Evolutionary conservation across 2,113 vertebrate genomes (phyloP).

Genomic region (Microcebus jonahi): DNA sequence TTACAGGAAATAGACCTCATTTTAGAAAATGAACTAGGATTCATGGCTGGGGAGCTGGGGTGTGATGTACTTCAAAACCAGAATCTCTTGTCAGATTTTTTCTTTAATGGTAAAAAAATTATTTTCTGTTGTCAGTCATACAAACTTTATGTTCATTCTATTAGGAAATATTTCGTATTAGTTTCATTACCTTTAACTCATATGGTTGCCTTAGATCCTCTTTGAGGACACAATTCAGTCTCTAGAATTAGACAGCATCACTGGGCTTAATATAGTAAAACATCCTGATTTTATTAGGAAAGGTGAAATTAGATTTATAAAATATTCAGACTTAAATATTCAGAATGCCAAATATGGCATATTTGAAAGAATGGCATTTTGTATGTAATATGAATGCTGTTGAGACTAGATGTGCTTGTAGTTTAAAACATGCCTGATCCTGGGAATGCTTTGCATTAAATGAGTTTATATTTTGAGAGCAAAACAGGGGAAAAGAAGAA

Average conservation of each 20-base stretch:
- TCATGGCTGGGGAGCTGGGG: constrained; percentile 69
- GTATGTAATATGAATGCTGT: background rate
- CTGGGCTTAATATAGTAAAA: background rate
- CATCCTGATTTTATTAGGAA: constrained; percentile 10
- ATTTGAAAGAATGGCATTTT: background rate
- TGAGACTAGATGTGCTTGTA: background rate
- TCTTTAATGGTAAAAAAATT: constrained; percentile 46
- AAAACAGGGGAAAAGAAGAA: constrained; percentile 27
- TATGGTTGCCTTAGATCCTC: background rate
- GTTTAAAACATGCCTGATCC: background rate
- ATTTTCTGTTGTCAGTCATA: constrained; percentile 19
- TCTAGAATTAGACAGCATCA: background rate
- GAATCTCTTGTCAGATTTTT: constrained; percentile 72
- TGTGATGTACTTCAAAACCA: constrained; percentile 73
- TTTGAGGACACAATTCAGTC: background rate
- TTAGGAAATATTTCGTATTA: constrained; percentile 12
- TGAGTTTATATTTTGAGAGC: constrained; percentile 75
- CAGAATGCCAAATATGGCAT: too few relatives aligned
- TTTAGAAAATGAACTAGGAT: constrained; percentile 80
- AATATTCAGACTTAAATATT: background rate
- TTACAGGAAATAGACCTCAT: constrained; percentile 84
- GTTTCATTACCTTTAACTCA: background rate
- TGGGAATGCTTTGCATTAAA: constrained; percentile 50
- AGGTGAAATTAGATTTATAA: constrained; percentile 14
- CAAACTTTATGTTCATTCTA: background rate